A percentile compares a stretch with the other conserved stretches of the same genome.
These are phyloP conservation scores for Sebastes hopkinsi DNA, from an alignment of 2,797 vertebrate species.

Conservation along the genomic window DNA sequence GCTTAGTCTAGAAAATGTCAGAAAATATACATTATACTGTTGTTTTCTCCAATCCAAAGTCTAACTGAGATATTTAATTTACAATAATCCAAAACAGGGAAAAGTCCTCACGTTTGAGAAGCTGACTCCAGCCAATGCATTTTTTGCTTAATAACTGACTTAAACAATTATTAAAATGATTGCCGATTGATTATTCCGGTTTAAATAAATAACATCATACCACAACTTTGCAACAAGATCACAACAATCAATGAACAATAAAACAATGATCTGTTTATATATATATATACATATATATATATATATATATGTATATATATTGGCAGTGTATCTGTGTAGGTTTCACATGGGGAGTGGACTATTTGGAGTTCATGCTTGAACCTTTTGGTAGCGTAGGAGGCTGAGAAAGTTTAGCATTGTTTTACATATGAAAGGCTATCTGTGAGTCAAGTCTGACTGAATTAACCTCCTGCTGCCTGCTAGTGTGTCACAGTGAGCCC, in stretches of 20 bases:
- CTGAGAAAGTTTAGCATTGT: background rate
- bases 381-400: background rate
- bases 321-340: background rate
- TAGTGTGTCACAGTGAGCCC: background rate
- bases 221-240: background rate
- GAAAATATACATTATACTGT: background rate
- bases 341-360: background rate
- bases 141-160: background rate
- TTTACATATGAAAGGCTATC: slow-evolving; percentile 5
- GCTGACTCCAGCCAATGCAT: background rate
- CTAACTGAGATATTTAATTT: background rate
- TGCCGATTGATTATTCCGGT: background rate
- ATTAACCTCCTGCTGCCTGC: background rate
- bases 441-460: slow-evolving; percentile 15
- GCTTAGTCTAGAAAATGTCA: background rate
- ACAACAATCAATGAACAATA: background rate
- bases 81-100: background rate
- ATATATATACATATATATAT: too few species aligned
- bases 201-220: background rate
- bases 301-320: background rate
- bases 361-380: background rate
- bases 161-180: background rate
- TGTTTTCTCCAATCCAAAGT: background rate
- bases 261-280: background rate
- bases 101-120: background rate